phyloP scores from a whole-genome alignment of 2,797 vertebrate genomes.

The Urophycis tenuis region DNA sequence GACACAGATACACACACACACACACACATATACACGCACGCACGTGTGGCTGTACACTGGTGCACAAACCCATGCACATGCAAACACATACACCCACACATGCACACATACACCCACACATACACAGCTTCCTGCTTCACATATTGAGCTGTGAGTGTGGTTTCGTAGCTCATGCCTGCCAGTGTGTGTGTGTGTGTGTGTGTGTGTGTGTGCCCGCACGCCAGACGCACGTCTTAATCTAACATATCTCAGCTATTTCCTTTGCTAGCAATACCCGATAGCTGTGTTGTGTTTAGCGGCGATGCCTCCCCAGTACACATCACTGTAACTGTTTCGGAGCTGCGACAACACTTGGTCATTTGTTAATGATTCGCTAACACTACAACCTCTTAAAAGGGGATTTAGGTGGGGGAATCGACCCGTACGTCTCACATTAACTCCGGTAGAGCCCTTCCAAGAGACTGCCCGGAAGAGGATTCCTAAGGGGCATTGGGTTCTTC shows the following conservation, averaged over 20 bases:
- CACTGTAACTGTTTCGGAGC: background rate
- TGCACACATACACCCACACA: background rate
- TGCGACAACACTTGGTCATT: background rate
- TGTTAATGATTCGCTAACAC: background rate
- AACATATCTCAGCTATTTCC: constrained; percentile 34
- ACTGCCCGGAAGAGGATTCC: background rate
- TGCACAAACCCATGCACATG: no score
- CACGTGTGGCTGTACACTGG: constrained; percentile 19
- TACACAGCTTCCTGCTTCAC: constrained; percentile 53
- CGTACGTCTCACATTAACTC: background rate
- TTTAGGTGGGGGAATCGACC: background rate
- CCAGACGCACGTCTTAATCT: constrained; percentile 3
- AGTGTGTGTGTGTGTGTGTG: constrained; percentile 48
- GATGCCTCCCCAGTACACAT: background rate
- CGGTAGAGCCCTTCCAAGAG: background rate
- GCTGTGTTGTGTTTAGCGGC: constrained; percentile 10
- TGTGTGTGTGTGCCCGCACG: constrained; percentile 26
- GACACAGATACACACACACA: no score
- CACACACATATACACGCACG: background rate
- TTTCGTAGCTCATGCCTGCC: constrained; percentile 62
- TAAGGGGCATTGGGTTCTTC: background rate
- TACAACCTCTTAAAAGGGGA: background rate
- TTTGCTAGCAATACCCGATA: constrained; percentile 22
- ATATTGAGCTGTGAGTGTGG: constrained; percentile 66
- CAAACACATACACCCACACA: no score